phyloP scores from a whole-genome alignment of 2,888 invertebrate genomes.

The Papilio demoleus region DNA sequence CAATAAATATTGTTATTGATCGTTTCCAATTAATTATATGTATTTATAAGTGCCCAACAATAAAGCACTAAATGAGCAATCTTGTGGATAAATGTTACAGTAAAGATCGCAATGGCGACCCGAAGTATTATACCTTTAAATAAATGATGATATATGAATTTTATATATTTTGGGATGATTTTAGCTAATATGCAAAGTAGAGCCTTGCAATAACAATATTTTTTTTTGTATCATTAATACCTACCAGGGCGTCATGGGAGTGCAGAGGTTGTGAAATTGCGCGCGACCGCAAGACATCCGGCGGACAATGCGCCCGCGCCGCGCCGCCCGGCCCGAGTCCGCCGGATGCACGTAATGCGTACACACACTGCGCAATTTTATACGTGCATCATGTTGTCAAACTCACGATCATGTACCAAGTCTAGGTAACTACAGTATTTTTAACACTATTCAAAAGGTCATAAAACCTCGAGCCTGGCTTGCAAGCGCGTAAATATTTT shows the following conservation, averaged over 20 bases:
- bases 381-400: constrained; percentile 50
- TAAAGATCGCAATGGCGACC: background rate
- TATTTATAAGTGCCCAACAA: constrained; percentile 21
- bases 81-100: background rate
- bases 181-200: background rate
- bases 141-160: background rate
- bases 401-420: constrained; percentile 41
- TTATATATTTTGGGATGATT: background rate
- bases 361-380: constrained; percentile 68
- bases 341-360: constrained; percentile 78
- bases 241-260: constrained; percentile 66
- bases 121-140: background rate
- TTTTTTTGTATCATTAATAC: constrained; percentile 46
- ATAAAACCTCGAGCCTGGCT: background rate
- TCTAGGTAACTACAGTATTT: background rate
- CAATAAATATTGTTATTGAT: constrained; percentile 35
- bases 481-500: background rate
- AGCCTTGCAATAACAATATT: background rate
- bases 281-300: constrained; percentile 83
- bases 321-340: constrained; percentile 70
- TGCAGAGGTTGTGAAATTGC: constrained; percentile 79
- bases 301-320: constrained; percentile 71
- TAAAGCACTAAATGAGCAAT: constrained; percentile 20
- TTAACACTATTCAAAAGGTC: background rate
- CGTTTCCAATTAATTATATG: constrained; percentile 24